phyloP scores from a whole-genome alignment of 2,113 vertebrate genomes.

The Gnathonemus echidnorhynchus region DNA sequence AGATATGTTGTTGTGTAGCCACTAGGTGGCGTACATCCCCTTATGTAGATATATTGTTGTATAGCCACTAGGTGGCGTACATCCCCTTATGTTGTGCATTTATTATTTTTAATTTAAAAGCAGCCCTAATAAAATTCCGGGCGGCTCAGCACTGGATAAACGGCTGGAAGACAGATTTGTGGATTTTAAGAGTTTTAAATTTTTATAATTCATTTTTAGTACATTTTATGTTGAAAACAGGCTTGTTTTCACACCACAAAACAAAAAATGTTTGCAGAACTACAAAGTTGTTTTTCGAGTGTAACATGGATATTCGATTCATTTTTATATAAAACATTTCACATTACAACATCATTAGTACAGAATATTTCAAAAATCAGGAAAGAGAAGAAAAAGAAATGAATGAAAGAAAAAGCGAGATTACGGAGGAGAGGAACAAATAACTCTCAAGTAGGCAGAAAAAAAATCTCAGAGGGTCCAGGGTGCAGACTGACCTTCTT shows the following conservation, averaged over 20 bases:
- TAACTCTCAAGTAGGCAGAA: background rate
- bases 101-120: background rate
- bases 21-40: too few species aligned
- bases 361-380: background rate
- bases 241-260: background rate
- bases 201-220: background rate
- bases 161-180: background rate
- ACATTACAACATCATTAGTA: background rate
- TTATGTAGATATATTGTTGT: background rate
- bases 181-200: background rate
- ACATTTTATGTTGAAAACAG: background rate
- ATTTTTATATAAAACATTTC: background rate
- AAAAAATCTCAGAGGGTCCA: background rate
- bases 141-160: background rate
- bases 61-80: background rate
- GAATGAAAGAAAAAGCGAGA: background rate
- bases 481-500: too few species aligned
- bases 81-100: background rate
- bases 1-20: too few species aligned
- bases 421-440: background rate
- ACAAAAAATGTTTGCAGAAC: background rate
- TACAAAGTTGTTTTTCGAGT: background rate
- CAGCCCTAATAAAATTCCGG: background rate
- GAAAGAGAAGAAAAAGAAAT: background rate
- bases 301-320: background rate